A percentile compares a stretch with the other conserved stretches of the same genome.
phyloP scores from a whole-genome alignment of 2,113 vertebrate species.

The Fregetta grallaria region DNA sequence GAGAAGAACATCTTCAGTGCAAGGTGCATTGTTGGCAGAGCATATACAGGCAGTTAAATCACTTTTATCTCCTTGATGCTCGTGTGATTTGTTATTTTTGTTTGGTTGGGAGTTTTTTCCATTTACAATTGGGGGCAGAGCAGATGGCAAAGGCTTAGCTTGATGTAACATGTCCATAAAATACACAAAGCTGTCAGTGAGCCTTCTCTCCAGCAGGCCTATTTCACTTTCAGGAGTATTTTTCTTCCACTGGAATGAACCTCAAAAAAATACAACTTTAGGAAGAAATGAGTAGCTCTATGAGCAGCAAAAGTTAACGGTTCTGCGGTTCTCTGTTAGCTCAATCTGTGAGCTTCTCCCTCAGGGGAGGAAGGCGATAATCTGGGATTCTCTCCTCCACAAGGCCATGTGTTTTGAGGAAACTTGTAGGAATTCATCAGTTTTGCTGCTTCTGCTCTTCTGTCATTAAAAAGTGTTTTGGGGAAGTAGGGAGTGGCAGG shows the following conservation, averaged over 20 bases:
- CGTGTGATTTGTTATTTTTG: slow-evolving; percentile 29
- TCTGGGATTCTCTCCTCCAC: neutral
- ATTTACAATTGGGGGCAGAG: slow-evolving; percentile 30
- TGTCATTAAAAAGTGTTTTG: neutral
- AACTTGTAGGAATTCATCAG: neutral
- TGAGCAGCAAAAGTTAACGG: neutral
- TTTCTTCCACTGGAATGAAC: slow-evolving; percentile 2
- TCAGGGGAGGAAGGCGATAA: neutral
- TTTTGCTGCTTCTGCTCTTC: slow-evolving; percentile 6
- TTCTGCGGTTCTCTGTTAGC: neutral
- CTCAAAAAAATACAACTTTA: neutral
- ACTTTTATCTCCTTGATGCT: slow-evolving; percentile 51
- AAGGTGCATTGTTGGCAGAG: slow-evolving; percentile 25
- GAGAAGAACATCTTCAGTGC: slow-evolving; percentile 31
- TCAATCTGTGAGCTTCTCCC: neutral
- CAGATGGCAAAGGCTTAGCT: slow-evolving; percentile 63
- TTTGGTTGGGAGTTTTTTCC: neutral
- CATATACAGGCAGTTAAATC: slow-evolving; percentile 43
- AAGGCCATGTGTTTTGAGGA: neutral
- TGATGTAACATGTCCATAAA: slow-evolving; percentile 58
- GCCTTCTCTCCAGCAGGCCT: neutral
- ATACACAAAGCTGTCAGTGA: slow-evolving; percentile 5
- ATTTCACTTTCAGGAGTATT: slow-evolving; percentile 13
- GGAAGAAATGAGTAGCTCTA: neutral
- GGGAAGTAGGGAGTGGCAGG: neutral